Evolutionary conservation across 2,113 vertebrate genomes (phyloP).

Genomic region (Sapajus apella): DNA sequence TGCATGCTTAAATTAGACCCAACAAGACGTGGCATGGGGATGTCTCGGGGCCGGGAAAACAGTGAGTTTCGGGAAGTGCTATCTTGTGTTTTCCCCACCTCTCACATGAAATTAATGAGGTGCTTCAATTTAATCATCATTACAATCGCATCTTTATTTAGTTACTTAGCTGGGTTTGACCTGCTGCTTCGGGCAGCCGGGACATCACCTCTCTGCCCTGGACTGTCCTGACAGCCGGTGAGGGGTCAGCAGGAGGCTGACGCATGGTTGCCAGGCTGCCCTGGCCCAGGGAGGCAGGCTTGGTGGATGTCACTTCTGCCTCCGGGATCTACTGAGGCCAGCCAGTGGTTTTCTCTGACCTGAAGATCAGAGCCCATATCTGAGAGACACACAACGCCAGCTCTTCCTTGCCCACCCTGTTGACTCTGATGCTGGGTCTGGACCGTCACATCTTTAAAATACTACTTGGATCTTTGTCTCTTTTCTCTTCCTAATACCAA

Average conservation of each 20-base stretch:
- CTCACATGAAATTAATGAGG: slow-evolving; percentile 86
- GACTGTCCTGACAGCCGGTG: not conserved
- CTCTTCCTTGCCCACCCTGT: accelerated
- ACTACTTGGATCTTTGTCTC: not conserved
- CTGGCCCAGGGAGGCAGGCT: accelerated
- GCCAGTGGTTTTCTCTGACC: accelerated
- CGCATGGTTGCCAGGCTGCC: accelerated
- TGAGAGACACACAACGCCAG: accelerated
- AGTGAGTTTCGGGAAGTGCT: slow-evolving; percentile 80
- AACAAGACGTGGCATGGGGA: slow-evolving; percentile 76
- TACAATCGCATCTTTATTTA: slow-evolving; percentile 82
- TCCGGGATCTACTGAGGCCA: accelerated
- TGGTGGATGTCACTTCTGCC: accelerated
- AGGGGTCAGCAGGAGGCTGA: not conserved
- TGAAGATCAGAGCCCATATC: not conserved
- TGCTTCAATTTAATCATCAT: slow-evolving; percentile 84
- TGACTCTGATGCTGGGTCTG: accelerated
- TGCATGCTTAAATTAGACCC: slow-evolving; percentile 86
- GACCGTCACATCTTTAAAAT: not conserved
- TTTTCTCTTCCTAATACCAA: not conserved
- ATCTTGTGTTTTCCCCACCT: slow-evolving; percentile 78
- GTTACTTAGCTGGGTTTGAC: slow-evolving; percentile 82
- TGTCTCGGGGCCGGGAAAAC: slow-evolving; percentile 81
- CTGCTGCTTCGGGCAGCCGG: not conserved
- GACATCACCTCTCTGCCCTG: slow-evolving; percentile 22